Evolutionary conservation across 2,888 invertebrate species (phyloP).

Genomic region (Alloplasta piceator): DNA sequence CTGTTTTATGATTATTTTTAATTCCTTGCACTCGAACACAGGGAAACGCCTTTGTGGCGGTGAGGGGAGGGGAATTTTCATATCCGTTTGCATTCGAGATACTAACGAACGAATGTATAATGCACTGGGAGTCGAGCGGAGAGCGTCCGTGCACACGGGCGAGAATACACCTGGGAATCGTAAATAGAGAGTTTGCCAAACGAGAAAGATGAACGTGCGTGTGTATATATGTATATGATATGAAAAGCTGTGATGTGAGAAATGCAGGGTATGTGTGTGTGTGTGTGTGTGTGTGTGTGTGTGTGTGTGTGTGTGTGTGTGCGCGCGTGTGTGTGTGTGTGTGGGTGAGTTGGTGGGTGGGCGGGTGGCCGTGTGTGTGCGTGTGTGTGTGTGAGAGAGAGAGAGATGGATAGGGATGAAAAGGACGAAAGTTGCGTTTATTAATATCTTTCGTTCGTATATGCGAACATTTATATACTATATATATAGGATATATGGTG

Average conservation of each 20-base stretch:
- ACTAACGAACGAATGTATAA: conserved; percentile 41
- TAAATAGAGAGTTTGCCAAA: conserved; percentile 45
- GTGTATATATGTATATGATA: background rate
- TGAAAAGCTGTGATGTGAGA: conserved; percentile 20
- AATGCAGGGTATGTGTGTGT: background rate
- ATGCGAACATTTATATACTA: conserved; percentile 16
- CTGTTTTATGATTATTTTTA: conserved; percentile 66
- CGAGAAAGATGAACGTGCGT: conserved; percentile 20
- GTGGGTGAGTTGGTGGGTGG: no score
- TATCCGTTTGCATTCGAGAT: conserved; percentile 34
- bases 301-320: no score
- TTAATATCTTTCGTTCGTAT: conserved; percentile 35
- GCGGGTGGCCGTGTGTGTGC: no score
- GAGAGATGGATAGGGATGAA: background rate
- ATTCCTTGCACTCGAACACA: conserved; percentile 69
- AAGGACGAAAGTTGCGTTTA: conserved; percentile 13
- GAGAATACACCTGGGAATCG: conserved; percentile 54
- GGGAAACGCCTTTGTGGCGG: background rate
- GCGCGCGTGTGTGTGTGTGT: no score
- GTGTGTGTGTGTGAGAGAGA: background rate
- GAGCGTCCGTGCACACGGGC: conserved; percentile 14
- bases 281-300: no score
- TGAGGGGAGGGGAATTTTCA: conserved; percentile 13
- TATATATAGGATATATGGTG: conserved; percentile 8
- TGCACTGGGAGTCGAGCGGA: conserved; percentile 1